A percentile compares a stretch with the other conserved stretches of the same genome.
These are phyloP conservation scores for Lepidothrix coronata DNA, from an alignment of 2,113 vertebrate species.

Conservation along the genomic window DNA sequence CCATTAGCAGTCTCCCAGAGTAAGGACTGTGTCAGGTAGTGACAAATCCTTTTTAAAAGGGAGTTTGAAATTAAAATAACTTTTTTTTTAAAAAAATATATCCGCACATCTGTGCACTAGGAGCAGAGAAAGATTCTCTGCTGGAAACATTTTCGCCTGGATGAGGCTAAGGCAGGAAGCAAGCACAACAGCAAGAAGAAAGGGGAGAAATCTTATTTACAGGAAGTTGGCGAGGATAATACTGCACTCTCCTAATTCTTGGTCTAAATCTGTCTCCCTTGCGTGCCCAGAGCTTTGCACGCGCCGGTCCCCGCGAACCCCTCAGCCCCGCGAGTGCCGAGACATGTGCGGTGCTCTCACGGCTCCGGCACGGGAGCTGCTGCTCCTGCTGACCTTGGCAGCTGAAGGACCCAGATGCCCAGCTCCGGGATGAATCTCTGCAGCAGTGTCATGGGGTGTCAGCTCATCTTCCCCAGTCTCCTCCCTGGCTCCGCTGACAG, in stretches of 20 bases:
- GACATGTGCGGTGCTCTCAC: not conserved
- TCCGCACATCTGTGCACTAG: not conserved
- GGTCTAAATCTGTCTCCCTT: not conserved
- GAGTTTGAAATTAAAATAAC: slow-evolving; percentile 5
- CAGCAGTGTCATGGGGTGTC: slow-evolving; percentile 49
- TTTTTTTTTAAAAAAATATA: not conserved
- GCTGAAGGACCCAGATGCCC: slow-evolving; percentile 66
- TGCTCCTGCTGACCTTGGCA: slow-evolving; percentile 43
- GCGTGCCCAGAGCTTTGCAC: not conserved
- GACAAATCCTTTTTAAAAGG: slow-evolving; percentile 3
- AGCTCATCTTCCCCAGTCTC: slow-evolving; percentile 17
- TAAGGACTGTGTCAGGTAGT: not conserved
- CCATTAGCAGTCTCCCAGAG: slow-evolving; percentile 15
- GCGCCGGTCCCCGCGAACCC: not conserved
- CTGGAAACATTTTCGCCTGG: not conserved
- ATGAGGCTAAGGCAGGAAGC: not conserved
- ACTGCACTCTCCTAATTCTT: not conserved
- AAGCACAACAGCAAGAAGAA: not conserved
- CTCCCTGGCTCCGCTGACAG: slow-evolving; percentile 33
- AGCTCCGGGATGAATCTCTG: slow-evolving; percentile 56
- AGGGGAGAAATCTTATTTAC: not conserved
- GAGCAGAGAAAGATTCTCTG: not conserved
- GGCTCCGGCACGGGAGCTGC: not conserved
- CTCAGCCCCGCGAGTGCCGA: not conserved
- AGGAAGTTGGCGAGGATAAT: not conserved